Evolutionary conservation across 2,888 invertebrate species (phyloP), one percentile per base, ranked within the genome.

Genomic region (Aphrophora alni): DNA sequence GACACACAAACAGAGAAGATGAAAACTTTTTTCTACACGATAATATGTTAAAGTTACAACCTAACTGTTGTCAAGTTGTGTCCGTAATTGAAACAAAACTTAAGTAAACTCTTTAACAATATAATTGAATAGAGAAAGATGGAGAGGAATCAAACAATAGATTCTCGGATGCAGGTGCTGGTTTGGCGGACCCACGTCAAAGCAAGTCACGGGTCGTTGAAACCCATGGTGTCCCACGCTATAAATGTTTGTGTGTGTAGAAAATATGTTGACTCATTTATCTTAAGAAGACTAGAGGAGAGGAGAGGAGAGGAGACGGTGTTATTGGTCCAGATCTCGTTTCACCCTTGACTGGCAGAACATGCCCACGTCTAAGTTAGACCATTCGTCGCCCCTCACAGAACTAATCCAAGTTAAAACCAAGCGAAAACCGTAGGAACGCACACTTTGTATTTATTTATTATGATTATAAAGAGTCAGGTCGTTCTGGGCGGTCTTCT

Each of bases 141-240:
- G 59, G 59, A 21, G n/a, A 59, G 21, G 59, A 5, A 21, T 59
- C 21, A 59, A 59, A 59, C 59, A 59, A 59, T 59, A 59, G 59
- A 59, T 21, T 21, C 14, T 7, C n/a, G n/a, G 59, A 4, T 59
- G 59, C 59, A 59, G 59, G 59, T 59, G 59, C 21, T 3, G 59
- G 59, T 59, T 59, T 59, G 59, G 59, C 59, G 59, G 59, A 59
- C 59, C 59, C 59, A 59, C 59, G 59, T 59, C 59, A 59, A 59
- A 59, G 59, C 59, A 21, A 21, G 59, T 59, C 59, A 59, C 59
- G 59, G 59, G 59, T 59, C 21, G 59, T 59, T 21, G 59, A 1
- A 21, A 59, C 59, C 59, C 59, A 59, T 59, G 59, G 21, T 59
- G 59, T 59, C 59, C 59, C 59, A 59, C 59, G 59, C 59, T 59